Conservation (phyloP, 2,888 invertebrate genomes). For the Sinotaia quadrata region DNA sequence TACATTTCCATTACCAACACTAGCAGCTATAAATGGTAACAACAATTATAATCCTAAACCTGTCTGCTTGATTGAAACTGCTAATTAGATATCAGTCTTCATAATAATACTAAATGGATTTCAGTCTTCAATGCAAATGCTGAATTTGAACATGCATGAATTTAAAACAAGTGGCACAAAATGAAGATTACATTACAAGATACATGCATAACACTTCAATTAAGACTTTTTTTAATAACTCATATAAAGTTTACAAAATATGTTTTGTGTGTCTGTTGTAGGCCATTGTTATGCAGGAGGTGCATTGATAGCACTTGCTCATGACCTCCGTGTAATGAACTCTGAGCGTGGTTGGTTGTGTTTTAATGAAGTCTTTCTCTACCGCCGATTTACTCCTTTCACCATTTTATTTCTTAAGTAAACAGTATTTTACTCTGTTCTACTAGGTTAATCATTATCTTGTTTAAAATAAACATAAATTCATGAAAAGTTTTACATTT, state of each 20-base stretch:
- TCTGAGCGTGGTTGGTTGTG: conserved; percentile 43
- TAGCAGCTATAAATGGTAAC: conserved; percentile 64
- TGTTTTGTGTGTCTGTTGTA: conserved; percentile 1
- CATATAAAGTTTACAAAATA: background rate
- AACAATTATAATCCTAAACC: background rate
- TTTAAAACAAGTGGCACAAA: too few relatives aligned
- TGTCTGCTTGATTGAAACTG: too few relatives aligned
- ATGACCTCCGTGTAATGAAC: conserved; percentile 47
- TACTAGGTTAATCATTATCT: background rate
- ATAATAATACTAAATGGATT: too few relatives aligned
- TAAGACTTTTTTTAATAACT: too few relatives aligned
- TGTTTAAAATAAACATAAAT: background rate
- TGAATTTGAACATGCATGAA: too few relatives aligned
- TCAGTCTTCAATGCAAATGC: too few relatives aligned
- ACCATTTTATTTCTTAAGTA: conserved; percentile 11
- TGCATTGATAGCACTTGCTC: conserved; percentile 41
- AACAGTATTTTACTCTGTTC: background rate
- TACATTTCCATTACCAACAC: conserved; percentile 57
- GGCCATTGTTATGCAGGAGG: conserved; percentile 48
- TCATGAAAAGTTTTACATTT: too few relatives aligned
- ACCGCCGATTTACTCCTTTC: conserved; percentile 7
- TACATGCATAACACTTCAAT: too few relatives aligned
- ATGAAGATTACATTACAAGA: too few relatives aligned
- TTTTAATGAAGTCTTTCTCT: conserved; percentile 41
- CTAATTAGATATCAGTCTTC: too few relatives aligned